Conservation (phyloP, 2,888 invertebrate species). For the Acanthopleura granulata region DNA sequence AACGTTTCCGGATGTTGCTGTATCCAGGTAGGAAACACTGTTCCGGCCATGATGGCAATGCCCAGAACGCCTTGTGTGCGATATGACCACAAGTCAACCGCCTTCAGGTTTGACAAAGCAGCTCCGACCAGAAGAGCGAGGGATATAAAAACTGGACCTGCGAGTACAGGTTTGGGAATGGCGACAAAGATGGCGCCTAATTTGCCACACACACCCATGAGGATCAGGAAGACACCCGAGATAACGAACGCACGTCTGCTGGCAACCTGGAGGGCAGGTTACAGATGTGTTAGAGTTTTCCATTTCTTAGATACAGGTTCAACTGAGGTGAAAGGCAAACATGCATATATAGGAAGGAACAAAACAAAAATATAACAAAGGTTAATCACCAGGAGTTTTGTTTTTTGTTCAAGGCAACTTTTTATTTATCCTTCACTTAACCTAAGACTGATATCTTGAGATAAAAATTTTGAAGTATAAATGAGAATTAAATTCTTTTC, state of each 20-base stretch:
- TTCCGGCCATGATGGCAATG: conserved; percentile 86
- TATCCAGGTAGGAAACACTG: conserved; percentile 71
- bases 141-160: conserved; percentile 45
- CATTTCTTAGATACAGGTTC: too few relatives aligned
- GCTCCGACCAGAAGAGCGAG: conserved; percentile 1
- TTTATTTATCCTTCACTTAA: too few relatives aligned
- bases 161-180: conserved; percentile 70
- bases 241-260: conserved; percentile 67
- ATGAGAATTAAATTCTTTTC: too few relatives aligned
- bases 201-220: conserved; percentile 64
- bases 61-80: conserved; percentile 74
- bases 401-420: too few relatives aligned
- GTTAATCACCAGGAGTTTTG: too few relatives aligned
- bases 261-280: conserved; percentile 54
- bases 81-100: not conserved
- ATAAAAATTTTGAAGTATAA: too few relatives aligned
- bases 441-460: too few relatives aligned
- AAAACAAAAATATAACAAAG: too few relatives aligned
- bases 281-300: too few relatives aligned
- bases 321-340: too few relatives aligned
- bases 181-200: conserved; percentile 69
- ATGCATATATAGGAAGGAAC: too few relatives aligned
- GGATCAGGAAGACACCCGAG: conserved; percentile 65
- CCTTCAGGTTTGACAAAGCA: not conserved
- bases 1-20: conserved; percentile 38